Base-by-base conservation (phyloP, 2,888 invertebrate species). In the Macropis europaea region DNA sequence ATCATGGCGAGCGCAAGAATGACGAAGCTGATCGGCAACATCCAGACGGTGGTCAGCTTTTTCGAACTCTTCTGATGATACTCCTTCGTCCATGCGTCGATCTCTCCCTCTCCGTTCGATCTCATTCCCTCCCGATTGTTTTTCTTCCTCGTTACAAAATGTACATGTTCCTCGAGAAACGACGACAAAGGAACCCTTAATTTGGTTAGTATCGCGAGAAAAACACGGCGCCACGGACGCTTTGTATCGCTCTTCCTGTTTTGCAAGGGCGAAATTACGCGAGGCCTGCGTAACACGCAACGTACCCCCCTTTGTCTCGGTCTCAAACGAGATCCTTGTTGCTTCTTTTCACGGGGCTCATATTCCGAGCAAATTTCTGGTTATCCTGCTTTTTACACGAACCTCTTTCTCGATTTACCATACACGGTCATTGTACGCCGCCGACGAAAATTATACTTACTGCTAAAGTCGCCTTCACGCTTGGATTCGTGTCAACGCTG, bases 291-390 rank as follows among this genome's bases (percentile, higher is more conserved):
- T 22, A 38, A 42, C 54, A 48, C 47, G 64, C 67, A 48, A 64
- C 54, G 26, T 45, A 15, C 34, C 48, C 32, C 36, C 22, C 22
- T 43, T 38, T 60, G 56, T 52, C 50, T 38, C 28, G 22, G n/a
- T 6, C 43, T 48, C 54, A 59, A 67, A 73, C 67, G 40, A 73
- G 73, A 73, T 72, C 67, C 56, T 72, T 54, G 66, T 73, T 67
- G 60, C 60, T 67, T 56, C 67, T 67, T 67, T 73, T 67, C 60
- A 34, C 60, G 30, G 5, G 15, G 26, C 62, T 36, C 22, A 24
- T 45, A 61, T 26, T 32, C 28, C 42, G 61, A 26, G 26, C 11
- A 32, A 54, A 62, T 62, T 54, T 62, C 54, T 54, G 54, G 54
- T 62, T 43, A 54, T 34, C 36, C 56, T 2, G 7, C 30, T 48